A percentile compares a stretch with the other conserved stretches of the same genome.
Evolutionary conservation across 2,797 vertebrate species (phyloP).

Genomic region (Coregonus suidteri): DNA sequence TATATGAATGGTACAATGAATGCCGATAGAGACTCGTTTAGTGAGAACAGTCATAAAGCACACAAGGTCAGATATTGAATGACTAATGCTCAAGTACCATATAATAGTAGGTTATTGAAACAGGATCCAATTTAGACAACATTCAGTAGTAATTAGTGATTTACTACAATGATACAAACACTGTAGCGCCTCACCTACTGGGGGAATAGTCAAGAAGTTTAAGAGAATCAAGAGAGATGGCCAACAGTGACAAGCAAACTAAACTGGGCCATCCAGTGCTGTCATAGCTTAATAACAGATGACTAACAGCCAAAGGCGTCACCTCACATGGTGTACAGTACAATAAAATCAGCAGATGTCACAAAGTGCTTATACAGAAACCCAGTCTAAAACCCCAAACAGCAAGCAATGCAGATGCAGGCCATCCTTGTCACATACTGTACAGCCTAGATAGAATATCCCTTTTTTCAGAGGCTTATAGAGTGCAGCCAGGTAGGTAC

Average conservation of each 20-base stretch:
- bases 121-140: neutral
- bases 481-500: slow-evolving; percentile 46
- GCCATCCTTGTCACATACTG: slow-evolving; percentile 4
- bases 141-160: neutral
- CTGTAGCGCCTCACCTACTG: neutral
- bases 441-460: neutral
- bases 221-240: neutral
- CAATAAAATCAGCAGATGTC: too few relatives aligned
- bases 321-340: slow-evolving; percentile 5
- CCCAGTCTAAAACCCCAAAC: too few relatives aligned
- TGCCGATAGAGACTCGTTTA: too few relatives aligned
- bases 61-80: too few relatives aligned
- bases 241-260: too few relatives aligned
- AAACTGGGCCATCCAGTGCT: neutral
- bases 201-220: neutral
- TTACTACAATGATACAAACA: neutral
- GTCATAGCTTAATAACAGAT: neutral
- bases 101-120: neutral
- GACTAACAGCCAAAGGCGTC: slow-evolving; percentile 22
- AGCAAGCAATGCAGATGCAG: too few relatives aligned
- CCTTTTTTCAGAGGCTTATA: slow-evolving; percentile 49
- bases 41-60: too few relatives aligned
- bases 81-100: too few relatives aligned
- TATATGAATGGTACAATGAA: too few relatives aligned
- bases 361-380: too few relatives aligned